Evolutionary conservation across 2,797 vertebrate species (phyloP), one percentile per base, ranked within the genome.

Genomic region (Trachops cirrhosus): DNA sequence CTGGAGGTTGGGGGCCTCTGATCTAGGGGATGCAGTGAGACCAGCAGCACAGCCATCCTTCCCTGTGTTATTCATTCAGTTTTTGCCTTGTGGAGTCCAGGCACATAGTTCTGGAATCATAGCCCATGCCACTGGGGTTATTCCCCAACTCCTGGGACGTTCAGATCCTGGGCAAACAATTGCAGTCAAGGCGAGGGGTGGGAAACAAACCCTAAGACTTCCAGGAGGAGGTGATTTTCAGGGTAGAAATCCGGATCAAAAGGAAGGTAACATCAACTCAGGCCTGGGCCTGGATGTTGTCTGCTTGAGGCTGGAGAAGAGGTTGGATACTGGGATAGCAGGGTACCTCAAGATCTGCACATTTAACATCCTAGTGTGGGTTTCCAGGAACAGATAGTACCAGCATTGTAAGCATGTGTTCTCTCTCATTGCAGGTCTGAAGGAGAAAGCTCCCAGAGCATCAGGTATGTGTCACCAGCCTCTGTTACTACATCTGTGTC

Each of bases 401-500:
- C 16, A 3, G 0, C 41, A 18, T 85, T 16, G 95, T 98, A 70
- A 98, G 11, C n/a, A 0, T 96, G 2, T 6, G 95, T 46, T 98
- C 22, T 98, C 11, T 99, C 98, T 5, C 86, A 73, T 99, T 99
- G 39, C 98, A 99, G 99, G 98, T 99, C 98, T 96, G 99, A 99
- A 97, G 98, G 98, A 74, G 99, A 99, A 91, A 93, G 98, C 74
- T 98, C 98, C 87, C 98, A 98, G 97, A 99, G 98, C 74, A 92
- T 99, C 98, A 99, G 99, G 99, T 99, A 99, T 39, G 98, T 41
- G 57, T 14, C 3, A 18, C 48, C 12, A 8, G 24, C 44, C 52
- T 75, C 67, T 50, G 44, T 84, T 68, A 10, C 18, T 86, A 64
- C 94, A 4, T 94, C 68, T 39, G 48, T 54, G 87, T 73, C 86